phyloP scores from a whole-genome alignment of 2,888 invertebrate genomes.

The Macrophya annulata region DNA sequence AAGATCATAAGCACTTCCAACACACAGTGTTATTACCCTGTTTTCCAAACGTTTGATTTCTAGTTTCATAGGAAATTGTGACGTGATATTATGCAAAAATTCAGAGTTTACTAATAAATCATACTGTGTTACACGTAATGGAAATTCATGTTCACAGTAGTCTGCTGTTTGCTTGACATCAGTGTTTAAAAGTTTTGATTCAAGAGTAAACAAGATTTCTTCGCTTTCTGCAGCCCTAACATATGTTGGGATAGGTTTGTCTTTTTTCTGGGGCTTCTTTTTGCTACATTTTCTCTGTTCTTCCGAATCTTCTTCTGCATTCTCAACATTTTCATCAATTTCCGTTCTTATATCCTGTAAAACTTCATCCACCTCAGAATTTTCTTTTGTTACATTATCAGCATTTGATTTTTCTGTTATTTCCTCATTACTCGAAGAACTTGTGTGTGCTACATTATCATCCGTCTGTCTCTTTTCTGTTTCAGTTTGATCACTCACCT shows the following conservation, averaged over 20 bases:
- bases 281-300: neutral
- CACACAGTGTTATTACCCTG: neutral
- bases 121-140: neutral
- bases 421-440: neutral
- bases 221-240: neutral
- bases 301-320: neutral
- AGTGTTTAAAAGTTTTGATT: slow-evolving; percentile 10
- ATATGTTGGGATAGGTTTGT: neutral
- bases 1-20: neutral
- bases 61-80: neutral
- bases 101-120: neutral
- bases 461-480: neutral
- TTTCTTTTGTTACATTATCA: neutral
- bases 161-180: neutral
- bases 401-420: neutral
- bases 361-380: neutral
- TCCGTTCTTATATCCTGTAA: neutral
- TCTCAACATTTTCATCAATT: neutral
- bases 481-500: neutral
- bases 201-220: neutral
- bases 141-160: neutral
- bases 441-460: neutral
- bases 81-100: slow-evolving; percentile 23
- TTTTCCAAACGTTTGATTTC: neutral
- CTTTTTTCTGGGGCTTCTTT: neutral